phyloP scores from a whole-genome alignment of 2,113 vertebrate genomes.

The Myotis yumanensis region DNA sequence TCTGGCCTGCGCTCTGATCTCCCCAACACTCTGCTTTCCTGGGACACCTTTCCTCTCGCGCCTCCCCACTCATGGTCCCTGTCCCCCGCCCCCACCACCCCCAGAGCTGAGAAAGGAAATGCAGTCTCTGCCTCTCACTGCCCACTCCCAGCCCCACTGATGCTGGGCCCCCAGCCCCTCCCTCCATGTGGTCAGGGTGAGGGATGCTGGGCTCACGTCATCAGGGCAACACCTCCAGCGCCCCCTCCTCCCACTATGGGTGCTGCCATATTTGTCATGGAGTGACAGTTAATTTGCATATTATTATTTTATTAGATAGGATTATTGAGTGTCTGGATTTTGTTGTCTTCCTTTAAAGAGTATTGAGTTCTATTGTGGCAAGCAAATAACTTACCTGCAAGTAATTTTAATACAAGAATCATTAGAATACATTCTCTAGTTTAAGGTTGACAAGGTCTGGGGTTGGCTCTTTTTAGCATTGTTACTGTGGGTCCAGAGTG shows the following conservation, averaged over 20 bases:
- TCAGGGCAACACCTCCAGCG: too few species aligned
- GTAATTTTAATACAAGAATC: neutral
- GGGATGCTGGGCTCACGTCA: too few species aligned
- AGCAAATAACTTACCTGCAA: neutral
- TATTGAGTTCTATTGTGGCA: neutral
- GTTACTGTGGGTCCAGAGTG: neutral
- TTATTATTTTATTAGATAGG: too few species aligned
- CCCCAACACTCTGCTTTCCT: neutral
- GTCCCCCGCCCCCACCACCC: too few species aligned
- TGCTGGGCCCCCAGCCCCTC: too few species aligned
- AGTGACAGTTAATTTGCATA: too few species aligned
- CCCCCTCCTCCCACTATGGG: too few species aligned
- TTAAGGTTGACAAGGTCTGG: neutral
- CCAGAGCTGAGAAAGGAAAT: neutral
- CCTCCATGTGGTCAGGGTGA: too few species aligned
- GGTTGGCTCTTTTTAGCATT: neutral
- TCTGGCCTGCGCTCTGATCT: neutral
- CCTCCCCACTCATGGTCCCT: neutral
- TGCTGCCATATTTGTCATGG: too few species aligned
- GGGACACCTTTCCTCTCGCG: neutral
- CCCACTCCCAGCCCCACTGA: neutral
- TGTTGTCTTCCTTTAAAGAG: constrained; percentile 10
- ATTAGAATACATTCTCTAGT: neutral
- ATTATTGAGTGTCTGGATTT: neutral
- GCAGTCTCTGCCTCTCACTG: neutral